Evolutionary conservation across 1,140 invertebrate genomes (phyloP).

Genomic region (Drosophila equinoxialis): DNA sequence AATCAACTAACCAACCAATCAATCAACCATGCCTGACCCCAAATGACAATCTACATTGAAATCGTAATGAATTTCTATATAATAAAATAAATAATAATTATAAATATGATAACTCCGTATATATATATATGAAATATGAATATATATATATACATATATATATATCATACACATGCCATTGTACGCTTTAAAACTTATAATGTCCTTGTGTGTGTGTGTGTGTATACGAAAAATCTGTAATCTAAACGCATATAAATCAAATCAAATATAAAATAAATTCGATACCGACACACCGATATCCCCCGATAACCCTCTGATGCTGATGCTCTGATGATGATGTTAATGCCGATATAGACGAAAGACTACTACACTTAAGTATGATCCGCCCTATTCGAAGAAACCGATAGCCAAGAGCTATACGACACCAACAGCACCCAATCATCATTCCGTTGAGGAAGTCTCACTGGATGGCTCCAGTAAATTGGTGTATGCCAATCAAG

Average conservation of each 20-base stretch:
- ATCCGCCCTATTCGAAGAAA: constrained; percentile 93
- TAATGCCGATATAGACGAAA: constrained; percentile 87
- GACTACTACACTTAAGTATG: constrained; percentile 93
- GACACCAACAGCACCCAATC: constrained; percentile 85
- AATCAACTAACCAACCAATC: constrained; percentile 35
- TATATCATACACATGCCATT: constrained; percentile 64
- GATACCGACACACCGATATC: constrained; percentile 20
- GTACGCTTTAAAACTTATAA: constrained; percentile 57
- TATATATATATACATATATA: not conserved
- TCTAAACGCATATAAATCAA: constrained; percentile 46
- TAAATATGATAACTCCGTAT: constrained; percentile 19
- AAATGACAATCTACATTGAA: constrained; percentile 50
- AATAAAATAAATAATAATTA: constrained; percentile 44
- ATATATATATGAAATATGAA: not conserved
- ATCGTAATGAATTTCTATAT: constrained; percentile 55
- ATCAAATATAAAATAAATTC: constrained; percentile 31
- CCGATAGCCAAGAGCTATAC: constrained; percentile 89
- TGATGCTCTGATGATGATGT: constrained; percentile 30
- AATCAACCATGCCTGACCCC: constrained; percentile 39
- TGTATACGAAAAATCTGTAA: constrained; percentile 56
- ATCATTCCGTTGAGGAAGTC: constrained; percentile 89
- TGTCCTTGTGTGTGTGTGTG: constrained; percentile 21
- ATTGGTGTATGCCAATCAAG: constrained; percentile 91
- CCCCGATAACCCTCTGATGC: constrained; percentile 20
- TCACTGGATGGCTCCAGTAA: constrained; percentile 90